phyloP scores from a whole-genome alignment of 2,113 vertebrate genomes.

The Nymphicus hollandicus region DNA sequence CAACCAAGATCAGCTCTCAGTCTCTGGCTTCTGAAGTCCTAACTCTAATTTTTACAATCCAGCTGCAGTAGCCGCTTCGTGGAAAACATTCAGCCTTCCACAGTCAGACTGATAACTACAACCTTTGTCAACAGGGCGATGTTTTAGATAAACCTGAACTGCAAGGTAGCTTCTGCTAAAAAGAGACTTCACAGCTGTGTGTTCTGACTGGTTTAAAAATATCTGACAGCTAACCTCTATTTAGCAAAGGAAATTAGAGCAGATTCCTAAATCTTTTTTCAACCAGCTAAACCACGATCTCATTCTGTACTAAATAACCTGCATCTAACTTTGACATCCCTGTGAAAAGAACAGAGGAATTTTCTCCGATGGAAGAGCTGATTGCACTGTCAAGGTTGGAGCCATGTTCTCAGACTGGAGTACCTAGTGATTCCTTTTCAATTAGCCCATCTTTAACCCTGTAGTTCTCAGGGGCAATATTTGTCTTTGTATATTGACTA shows the following conservation, averaged over 20 bases:
- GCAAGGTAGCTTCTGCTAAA: background rate
- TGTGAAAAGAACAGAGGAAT: background rate
- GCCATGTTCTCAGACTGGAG: background rate
- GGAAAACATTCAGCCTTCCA: background rate
- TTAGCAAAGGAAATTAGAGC: background rate
- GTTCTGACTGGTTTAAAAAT: background rate
- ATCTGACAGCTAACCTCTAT: background rate
- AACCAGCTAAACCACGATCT: background rate
- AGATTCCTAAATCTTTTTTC: background rate
- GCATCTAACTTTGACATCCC: background rate
- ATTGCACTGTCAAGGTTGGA: background rate
- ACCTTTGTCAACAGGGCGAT: no score
- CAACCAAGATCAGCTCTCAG: background rate
- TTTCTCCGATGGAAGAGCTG: background rate
- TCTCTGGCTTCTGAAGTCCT: background rate
- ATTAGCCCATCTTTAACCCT: rapidly evolving
- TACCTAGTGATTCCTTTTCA: background rate
- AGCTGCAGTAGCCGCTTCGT: background rate
- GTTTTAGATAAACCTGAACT: background rate
- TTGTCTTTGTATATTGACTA: background rate
- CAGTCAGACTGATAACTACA: background rate
- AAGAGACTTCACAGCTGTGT: background rate
- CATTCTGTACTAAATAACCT: background rate
- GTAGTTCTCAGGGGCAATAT: background rate
- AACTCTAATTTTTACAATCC: background rate